These are phyloP conservation scores for Steromphala cineraria DNA, from an alignment of 2,888 invertebrate genomes.

Conservation along the genomic window DNA sequence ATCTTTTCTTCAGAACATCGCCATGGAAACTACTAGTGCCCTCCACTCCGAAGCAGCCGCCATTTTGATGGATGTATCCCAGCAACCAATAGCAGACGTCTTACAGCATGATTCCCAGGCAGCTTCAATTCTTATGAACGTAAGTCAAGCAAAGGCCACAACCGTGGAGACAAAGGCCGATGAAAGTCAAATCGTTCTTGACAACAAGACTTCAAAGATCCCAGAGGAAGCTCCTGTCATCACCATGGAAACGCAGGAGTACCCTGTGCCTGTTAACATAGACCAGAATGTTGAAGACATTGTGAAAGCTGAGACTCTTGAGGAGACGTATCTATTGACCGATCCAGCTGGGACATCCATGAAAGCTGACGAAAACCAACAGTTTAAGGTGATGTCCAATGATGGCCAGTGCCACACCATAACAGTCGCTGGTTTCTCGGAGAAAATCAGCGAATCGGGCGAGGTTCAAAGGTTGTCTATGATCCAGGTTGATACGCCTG, in stretches of 20 bases:
- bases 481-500: background rate
- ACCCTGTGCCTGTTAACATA: background rate
- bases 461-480: background rate
- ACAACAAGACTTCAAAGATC: no score
- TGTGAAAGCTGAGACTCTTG: background rate
- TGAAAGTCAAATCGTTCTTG: no score
- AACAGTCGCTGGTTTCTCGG: background rate
- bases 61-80: slow-evolving; percentile 14
- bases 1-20: no score
- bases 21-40: no score
- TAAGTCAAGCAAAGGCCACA: background rate
- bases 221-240: no score
- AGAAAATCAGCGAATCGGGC: background rate
- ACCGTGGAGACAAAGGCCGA: background rate
- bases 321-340: background rate
- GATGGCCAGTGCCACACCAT: slow-evolving; percentile 8
- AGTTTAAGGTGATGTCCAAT: background rate
- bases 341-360: background rate
- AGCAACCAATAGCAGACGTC: background rate
- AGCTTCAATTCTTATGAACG: background rate
- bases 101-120: background rate
- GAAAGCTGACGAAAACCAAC: background rate
- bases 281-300: background rate
- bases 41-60: background rate
- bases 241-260: background rate